These are phyloP conservation scores for Meloidogyne chitwoodi DNA, from an alignment of 1,140 invertebrate species.

Conservation along the genomic window DNA sequence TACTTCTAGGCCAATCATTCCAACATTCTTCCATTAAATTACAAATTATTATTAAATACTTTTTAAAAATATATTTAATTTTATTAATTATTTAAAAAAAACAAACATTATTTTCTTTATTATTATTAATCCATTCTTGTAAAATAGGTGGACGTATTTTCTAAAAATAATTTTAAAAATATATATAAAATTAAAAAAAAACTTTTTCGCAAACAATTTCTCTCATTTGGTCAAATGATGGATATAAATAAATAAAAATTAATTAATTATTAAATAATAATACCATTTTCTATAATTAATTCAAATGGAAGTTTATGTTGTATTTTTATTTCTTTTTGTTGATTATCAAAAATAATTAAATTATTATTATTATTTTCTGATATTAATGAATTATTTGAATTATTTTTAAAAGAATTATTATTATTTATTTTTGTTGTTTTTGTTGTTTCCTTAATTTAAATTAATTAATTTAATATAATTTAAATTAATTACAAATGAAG, in stretches of 20 bases:
- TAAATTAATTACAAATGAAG: too few relatives aligned
- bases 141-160: conserved; percentile 12
- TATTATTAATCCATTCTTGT: not conserved
- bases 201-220: conserved; percentile 24
- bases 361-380: not conserved
- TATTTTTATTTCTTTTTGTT: not conserved
- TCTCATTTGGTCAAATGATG: conserved; percentile 26
- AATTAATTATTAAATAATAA: not conserved
- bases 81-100: not conserved
- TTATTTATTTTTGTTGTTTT: not conserved
- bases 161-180: not conserved
- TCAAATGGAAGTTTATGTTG: conserved; percentile 10
- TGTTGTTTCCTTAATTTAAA: too few relatives aligned
- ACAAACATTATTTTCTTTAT: not conserved
- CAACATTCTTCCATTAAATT: conserved; percentile 13
- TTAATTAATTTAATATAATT: too few relatives aligned
- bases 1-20: conserved; percentile 7
- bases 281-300: conserved; percentile 9
- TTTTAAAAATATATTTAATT: not conserved
- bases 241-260: conserved; percentile 16
- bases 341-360: not conserved
- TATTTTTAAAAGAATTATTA: not conserved
- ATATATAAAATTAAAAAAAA: not conserved
- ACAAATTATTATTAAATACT: not conserved
- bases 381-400: not conserved